A percentile compares a stretch with the other conserved stretches of the same genome.
Conservation (phyloP, 2,888 invertebrate species). For the Shargacucullia verbasci region DNA sequence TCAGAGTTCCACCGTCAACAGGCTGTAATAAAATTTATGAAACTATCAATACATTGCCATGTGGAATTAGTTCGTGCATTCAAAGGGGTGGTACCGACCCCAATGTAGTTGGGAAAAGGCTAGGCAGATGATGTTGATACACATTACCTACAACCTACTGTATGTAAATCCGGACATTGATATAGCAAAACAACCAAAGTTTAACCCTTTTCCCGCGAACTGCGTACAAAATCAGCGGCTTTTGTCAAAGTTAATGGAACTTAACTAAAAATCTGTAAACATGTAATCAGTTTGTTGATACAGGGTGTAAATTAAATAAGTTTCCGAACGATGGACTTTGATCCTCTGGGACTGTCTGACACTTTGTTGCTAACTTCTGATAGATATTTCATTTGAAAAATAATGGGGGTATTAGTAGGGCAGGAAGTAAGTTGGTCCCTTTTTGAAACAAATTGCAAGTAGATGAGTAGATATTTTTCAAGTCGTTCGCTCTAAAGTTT, state of each 20-base stretch:
- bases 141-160: no score
- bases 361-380: conserved; percentile 22
- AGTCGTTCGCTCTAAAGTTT: no score
- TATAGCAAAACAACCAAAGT: no score
- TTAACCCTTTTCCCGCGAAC: conserved; percentile 6
- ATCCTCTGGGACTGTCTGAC: conserved; percentile 45
- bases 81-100: no score
- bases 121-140: no score
- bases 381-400: conserved; percentile 35
- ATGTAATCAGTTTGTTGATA: conserved; percentile 55
- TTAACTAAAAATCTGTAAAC: conserved; percentile 30
- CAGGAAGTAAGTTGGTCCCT: background rate
- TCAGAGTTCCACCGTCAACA: background rate
- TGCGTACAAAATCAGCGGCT: conserved; percentile 1
- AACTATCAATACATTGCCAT: background rate
- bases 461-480: no score
- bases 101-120: no score
- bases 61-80: no score
- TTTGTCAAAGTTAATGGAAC: conserved; percentile 5
- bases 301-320: conserved; percentile 58
- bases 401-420: background rate
- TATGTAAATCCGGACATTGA: background rate
- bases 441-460: no score
- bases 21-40: background rate
- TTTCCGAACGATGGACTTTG: conserved; percentile 52